Evolutionary conservation across 2,113 vertebrate genomes (phyloP).

Genomic region (Cyanoliseus patagonus): DNA sequence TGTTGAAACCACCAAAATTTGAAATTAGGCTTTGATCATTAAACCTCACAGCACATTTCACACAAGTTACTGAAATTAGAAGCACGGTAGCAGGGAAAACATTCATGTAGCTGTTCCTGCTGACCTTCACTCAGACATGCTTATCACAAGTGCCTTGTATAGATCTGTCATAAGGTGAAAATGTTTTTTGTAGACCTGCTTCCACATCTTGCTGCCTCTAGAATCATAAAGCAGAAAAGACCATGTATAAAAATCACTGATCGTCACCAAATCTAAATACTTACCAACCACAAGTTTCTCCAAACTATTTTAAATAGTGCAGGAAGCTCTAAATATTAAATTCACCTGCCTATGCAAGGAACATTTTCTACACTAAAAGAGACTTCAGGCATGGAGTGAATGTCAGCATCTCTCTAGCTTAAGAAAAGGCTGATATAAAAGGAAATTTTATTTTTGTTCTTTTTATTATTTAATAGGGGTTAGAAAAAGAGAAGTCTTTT

Average conservation of each 20-base stretch:
- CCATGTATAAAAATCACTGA: not conserved
- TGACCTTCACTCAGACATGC: not conserved
- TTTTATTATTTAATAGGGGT: not conserved
- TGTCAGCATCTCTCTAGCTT: not conserved
- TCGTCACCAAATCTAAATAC: not conserved
- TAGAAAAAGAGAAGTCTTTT: not conserved
- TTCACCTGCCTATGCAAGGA: not conserved
- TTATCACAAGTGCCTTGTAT: slow-evolving; percentile 40
- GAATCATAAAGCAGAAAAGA: not conserved
- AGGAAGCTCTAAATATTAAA: not conserved
- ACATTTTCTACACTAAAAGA: not conserved
- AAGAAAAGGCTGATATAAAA: not conserved
- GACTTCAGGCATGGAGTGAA: not conserved
- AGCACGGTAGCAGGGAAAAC: not conserved
- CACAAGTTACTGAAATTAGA: not conserved
- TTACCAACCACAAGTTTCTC: not conserved
- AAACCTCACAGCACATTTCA: not conserved
- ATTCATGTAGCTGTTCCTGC: not conserved
- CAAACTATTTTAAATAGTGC: not conserved
- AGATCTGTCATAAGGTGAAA: not conserved
- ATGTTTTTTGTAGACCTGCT: not conserved
- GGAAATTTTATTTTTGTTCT: not conserved
- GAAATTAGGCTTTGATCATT: not conserved
- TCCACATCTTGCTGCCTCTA: not conserved
- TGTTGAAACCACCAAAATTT: not conserved